Percentiles rank a stretch among this genome's conserved stretches.
phyloP scores from a whole-genome alignment of 1,140 invertebrate genomes.

The Agrilus planipennis region DNA sequence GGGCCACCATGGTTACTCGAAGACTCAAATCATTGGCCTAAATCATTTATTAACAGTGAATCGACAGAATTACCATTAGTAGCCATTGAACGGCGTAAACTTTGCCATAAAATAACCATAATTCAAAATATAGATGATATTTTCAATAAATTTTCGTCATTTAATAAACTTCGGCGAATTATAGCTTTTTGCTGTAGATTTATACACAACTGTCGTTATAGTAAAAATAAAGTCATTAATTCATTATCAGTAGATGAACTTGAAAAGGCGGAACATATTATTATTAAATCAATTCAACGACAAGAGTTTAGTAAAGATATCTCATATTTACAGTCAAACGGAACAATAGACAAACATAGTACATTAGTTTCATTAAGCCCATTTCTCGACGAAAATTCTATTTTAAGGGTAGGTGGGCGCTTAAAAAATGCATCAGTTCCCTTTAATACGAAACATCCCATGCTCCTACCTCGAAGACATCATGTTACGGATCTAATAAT shows the following conservation, averaged over 20 bases:
- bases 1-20: too few relatives aligned
- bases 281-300: not conserved
- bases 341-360: not conserved
- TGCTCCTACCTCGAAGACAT: conserved; percentile 9
- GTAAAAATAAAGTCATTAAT: not conserved
- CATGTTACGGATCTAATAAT: conserved; percentile 14
- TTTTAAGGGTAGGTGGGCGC: conserved; percentile 4
- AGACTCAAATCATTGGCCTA: too few relatives aligned
- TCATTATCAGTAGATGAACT: not conserved
- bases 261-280: not conserved
- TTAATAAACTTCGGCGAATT: not conserved
- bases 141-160: not conserved
- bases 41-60: too few relatives aligned
- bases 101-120: too few relatives aligned
- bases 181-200: not conserved
- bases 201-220: not conserved
- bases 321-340: not conserved
- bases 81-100: too few relatives aligned
- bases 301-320: not conserved
- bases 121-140: too few relatives aligned
- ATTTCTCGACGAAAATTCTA: conserved; percentile 3
- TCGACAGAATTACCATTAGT: too few relatives aligned
- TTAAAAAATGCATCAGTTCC: not conserved
- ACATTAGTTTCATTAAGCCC: conserved; percentile 1
- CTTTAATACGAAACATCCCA: conserved; percentile 6